These are phyloP conservation scores for Grammomys dolichurus DNA, from an alignment of 2,113 vertebrate genomes.

Conservation along the genomic window DNA sequence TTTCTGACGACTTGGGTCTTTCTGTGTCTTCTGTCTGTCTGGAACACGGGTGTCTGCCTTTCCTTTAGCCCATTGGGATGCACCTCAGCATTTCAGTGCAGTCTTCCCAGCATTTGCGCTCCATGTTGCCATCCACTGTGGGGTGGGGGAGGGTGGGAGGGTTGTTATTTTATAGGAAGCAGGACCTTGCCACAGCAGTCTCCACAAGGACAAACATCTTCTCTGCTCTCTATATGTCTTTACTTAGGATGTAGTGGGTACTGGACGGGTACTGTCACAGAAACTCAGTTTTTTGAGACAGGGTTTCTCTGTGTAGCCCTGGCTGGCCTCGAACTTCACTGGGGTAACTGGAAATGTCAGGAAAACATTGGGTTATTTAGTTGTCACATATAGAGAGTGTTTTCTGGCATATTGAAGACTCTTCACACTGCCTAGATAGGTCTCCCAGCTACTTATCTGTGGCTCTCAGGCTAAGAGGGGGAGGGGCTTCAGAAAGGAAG, in stretches of 20 bases:
- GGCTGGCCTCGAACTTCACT: not conserved
- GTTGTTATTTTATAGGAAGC: not conserved
- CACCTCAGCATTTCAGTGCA: not conserved
- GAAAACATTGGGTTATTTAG: not conserved
- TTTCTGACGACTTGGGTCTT: not conserved
- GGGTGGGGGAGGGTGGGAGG: accelerated
- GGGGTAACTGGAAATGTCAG: not conserved
- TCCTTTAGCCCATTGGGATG: not conserved
- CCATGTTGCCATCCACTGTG: accelerated
- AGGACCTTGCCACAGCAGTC: not conserved
- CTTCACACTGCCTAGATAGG: not conserved
- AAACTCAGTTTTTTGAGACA: not conserved
- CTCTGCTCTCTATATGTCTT: not conserved
- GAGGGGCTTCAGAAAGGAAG: not conserved
- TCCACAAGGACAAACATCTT: not conserved
- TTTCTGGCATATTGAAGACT: not conserved
- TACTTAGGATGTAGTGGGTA: not conserved
- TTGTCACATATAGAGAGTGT: not conserved
- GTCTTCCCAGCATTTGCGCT: not conserved
- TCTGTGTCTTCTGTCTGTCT: not conserved
- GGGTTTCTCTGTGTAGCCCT: too few species aligned
- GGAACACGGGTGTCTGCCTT: not conserved
- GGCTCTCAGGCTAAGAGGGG: not conserved
- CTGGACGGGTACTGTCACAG: not conserved
- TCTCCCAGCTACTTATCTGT: not conserved